Base-by-base conservation (phyloP, 1,140 invertebrate species). In the Planococcus citri region DNA sequence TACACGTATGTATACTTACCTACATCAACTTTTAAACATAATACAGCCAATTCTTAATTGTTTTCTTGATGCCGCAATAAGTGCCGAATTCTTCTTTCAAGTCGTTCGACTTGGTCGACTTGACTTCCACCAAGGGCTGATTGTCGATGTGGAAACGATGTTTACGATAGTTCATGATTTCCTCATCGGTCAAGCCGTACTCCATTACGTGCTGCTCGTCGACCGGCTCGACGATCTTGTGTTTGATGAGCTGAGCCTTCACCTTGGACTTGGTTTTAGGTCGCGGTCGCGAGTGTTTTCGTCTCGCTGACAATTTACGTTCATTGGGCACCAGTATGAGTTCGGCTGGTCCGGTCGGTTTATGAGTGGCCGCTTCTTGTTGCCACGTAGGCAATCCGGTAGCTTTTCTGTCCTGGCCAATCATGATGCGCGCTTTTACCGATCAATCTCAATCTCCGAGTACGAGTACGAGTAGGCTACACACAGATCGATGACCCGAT, bases 141-240 rank as follows among this genome's bases (percentile, higher is more conserved):
- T 64, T 22, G 6, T 9, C 8, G 22, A 64, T 10, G 4, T 64
- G 10, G 17, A 64, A 24, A 27, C 20, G 20, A 64, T 64, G 21
- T 20, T 64, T 64, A 25, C 60, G 60, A 27, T 64, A 64, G 22
- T 17, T 64, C 60, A 64, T 64, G 4, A 64, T 64, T 27, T 64
- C 60, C 3, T 64, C 60, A 4, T 6, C 3, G 17, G 22, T 24
- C 60, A 64, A 27, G 24, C 60, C 60, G 22, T 64, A 64, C 17
- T 64, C 60, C 60, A 64, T 64, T 4, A 64, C 17, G 60, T 64
- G 25, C 3, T 64, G 3, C 3, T 64, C 22, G 60, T 64, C 60
- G 1, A 64, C 22, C 17, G 20, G 20, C 24, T 64, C 60, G 60
- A 64, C 60, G 22, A 64, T 24, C 17, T 64, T 64, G 9, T 24